Evolutionary conservation across 2,888 invertebrate genomes (phyloP).

Genomic region (Drosophila stalkeri): DNA sequence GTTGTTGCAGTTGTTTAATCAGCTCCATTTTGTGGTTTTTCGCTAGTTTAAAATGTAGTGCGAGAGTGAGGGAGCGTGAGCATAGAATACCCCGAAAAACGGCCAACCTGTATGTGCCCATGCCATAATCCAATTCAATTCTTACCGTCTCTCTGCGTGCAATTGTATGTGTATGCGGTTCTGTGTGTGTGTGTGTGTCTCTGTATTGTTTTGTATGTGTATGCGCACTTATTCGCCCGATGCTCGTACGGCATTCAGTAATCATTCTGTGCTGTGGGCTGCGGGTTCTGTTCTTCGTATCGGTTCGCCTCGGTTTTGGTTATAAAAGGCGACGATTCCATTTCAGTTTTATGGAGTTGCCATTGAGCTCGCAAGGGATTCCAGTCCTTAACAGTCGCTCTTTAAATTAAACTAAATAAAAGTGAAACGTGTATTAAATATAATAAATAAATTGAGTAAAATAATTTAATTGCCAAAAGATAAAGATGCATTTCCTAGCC

Average conservation of each 20-base stretch:
- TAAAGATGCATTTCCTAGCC: constrained; percentile 41
- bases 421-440: constrained; percentile 28
- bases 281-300: constrained; percentile 74
- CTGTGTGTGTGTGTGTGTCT: constrained; percentile 7
- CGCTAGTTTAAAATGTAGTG: constrained; percentile 1
- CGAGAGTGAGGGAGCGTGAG: constrained; percentile 35
- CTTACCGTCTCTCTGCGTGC: constrained; percentile 51
- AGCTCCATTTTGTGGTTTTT: constrained; percentile 61
- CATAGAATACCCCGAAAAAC: constrained; percentile 38
- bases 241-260: constrained; percentile 80
- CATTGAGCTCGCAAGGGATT: constrained; percentile 55
- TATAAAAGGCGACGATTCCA: constrained; percentile 70
- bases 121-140: constrained; percentile 68
- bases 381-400: constrained; percentile 60
- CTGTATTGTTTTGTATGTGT: constrained; percentile 28
- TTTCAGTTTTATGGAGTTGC: constrained; percentile 69
- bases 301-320: constrained; percentile 43
- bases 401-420: constrained; percentile 20
- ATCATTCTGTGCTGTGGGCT: constrained; percentile 83
- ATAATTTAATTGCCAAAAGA: constrained; percentile 11
- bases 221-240: constrained; percentile 56
- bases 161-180: constrained; percentile 9
- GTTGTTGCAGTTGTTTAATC: constrained; percentile 51
- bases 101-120: constrained; percentile 49
- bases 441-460: constrained; percentile 1